Evolutionary conservation across 2,888 invertebrate genomes (phyloP).

Genomic region (Ochropacha duplaris): DNA sequence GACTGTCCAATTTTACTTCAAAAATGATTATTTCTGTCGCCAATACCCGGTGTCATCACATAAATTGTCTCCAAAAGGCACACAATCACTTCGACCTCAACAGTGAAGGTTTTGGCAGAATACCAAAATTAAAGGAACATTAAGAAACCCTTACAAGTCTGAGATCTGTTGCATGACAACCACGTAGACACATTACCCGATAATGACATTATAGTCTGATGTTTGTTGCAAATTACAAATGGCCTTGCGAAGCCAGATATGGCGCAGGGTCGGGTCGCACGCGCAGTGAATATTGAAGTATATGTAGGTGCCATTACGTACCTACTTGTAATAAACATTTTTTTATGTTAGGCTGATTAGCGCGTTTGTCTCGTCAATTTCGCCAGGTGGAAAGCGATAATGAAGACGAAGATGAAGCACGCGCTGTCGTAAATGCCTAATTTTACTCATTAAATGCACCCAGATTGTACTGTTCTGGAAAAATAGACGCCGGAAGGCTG

Average conservation of each 20-base stretch:
- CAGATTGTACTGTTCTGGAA: too few species aligned
- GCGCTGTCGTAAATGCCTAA: too few species aligned
- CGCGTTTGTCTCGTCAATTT: too few species aligned
- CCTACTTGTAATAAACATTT: too few species aligned
- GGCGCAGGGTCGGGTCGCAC: constrained; percentile 47
- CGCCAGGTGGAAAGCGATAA: too few species aligned
- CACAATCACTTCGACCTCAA: background rate
- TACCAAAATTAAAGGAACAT: background rate
- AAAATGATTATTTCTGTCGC: background rate
- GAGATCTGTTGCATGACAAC: background rate
- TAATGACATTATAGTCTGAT: constrained; percentile 4
- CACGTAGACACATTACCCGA: background rate
- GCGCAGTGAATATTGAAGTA: constrained; percentile 32
- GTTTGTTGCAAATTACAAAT: constrained; percentile 27
- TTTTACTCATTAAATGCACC: too few species aligned
- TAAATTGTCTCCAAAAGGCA: background rate
- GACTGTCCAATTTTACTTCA: too few species aligned
- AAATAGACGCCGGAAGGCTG: too few species aligned
- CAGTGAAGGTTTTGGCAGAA: background rate
- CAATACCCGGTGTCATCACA: background rate
- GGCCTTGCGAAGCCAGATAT: constrained; percentile 45
- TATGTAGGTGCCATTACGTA: constrained; percentile 11
- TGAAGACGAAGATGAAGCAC: too few species aligned
- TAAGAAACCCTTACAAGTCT: background rate
- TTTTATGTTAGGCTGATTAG: too few species aligned